These are phyloP conservation scores for Zygogramma bicolorata DNA, from an alignment of 2,888 invertebrate genomes.

Conservation along the genomic window DNA sequence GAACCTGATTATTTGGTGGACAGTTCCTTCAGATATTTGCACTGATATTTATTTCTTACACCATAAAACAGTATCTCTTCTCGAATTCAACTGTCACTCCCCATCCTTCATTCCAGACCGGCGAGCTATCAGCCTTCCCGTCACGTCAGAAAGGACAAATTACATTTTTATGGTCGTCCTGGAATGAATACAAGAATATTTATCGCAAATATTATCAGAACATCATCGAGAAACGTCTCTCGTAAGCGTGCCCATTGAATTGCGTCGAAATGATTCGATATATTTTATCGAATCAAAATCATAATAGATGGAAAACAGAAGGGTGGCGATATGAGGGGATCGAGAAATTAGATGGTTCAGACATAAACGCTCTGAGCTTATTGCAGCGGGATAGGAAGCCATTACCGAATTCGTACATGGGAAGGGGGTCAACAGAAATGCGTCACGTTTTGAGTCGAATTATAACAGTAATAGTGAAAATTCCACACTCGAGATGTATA, in stretches of 20 bases:
- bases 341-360: constrained; percentile 47
- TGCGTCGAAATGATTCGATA: constrained; percentile 49
- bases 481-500: background rate
- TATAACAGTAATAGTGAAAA: constrained; percentile 14
- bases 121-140: background rate
- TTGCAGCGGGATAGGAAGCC: constrained; percentile 41
- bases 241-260: constrained; percentile 52
- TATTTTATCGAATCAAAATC: constrained; percentile 58
- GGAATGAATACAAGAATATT: constrained; percentile 7
- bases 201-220: constrained; percentile 47
- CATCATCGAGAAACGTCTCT: constrained; percentile 39
- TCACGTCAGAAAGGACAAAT: background rate
- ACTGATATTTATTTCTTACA: no score
- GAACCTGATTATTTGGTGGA: no score
- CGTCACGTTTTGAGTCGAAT: background rate
- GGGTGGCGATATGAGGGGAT: constrained; percentile 51
- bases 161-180: background rate
- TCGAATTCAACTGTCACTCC: background rate
- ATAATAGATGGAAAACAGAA: constrained; percentile 59
- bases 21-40: no score
- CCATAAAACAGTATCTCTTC: no score
- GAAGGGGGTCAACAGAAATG: background rate
- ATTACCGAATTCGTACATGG: constrained; percentile 46
- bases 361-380: constrained; percentile 35
- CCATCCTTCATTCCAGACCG: background rate